Evolutionary conservation across 2,113 vertebrate genomes (phyloP), one percentile per base, ranked within the genome.

Genomic region (Sceloporus undulatus): DNA sequence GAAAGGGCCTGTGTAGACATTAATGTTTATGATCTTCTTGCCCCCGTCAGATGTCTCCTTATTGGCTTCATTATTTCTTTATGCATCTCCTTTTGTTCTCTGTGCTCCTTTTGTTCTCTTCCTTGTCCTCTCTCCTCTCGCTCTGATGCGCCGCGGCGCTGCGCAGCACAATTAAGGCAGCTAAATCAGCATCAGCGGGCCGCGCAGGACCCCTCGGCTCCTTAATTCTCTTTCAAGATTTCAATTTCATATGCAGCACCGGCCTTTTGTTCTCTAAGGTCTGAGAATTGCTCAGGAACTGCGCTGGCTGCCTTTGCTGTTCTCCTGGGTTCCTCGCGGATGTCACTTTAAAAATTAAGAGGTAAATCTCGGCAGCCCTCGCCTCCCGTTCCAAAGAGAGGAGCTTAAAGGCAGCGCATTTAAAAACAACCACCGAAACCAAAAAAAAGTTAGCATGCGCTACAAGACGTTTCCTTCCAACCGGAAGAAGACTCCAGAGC

Each of bases 221-320:
- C 80, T 83, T 88, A 83, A 88, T 88, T 88, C 87, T 88, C 80
- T 88, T 88, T 88, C 38, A 88, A 88, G 87, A 56, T 77, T 88
- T 56, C 73, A 68, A 88, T 83, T 88, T 88, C 87, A 77, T 68
- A 82, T 79, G 81, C 42, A 56, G 87, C 74, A 54, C 73, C 48
- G 42, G 42, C 80, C 87, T 83, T 88, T 76, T 88, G 87, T 83
- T 83, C 87, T 83, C 23, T 9, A 73, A 78, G 59, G 73, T 83
- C 87, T 83, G 13, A 29, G 48, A 88, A 88, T 88, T 82, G 13
- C 86, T 48, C 38, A 52, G 59, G 86, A 87, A 76, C 29, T 68
- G 73, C 16, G 14, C 27, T 77, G 87, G 42, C 73, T 56, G 42
- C 42, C 27, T 77, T 88, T 76, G 79, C 79, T 48, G 71, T 86